These are phyloP conservation scores for Leucosticte australis DNA, from an alignment of 2,113 vertebrate genomes.

Conservation along the genomic window DNA sequence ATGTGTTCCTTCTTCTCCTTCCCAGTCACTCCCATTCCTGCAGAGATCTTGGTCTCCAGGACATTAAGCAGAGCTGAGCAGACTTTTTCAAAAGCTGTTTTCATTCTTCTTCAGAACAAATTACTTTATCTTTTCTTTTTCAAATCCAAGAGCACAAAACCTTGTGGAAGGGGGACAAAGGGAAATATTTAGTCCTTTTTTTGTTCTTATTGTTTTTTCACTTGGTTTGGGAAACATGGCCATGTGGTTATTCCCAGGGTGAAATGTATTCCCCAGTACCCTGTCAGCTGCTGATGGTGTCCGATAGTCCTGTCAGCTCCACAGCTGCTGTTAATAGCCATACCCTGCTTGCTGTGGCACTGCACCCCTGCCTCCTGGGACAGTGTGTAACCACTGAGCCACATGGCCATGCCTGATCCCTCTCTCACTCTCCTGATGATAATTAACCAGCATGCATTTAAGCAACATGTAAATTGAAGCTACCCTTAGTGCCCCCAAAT, in stretches of 20 bases:
- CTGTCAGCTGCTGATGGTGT: slow-evolving; percentile 6
- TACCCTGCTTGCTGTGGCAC: not conserved
- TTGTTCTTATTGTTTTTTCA: not conserved
- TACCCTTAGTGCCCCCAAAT: not conserved
- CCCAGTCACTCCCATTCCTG: not conserved
- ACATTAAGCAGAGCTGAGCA: not conserved
- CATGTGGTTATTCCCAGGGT: slow-evolving; percentile 9
- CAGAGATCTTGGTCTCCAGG: not conserved
- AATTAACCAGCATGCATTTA: not conserved
- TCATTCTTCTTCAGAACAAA: not conserved
- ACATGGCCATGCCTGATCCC: not conserved
- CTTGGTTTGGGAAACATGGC: not conserved
- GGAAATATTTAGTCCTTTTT: not conserved
- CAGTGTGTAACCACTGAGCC: not conserved
- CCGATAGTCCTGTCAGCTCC: not conserved
- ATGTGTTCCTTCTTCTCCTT: not conserved
- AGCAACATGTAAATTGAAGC: not conserved
- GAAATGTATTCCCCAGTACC: not conserved
- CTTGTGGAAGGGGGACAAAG: not conserved
- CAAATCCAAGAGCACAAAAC: not conserved
- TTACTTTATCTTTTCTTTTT: not conserved
- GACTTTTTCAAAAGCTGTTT: not conserved
- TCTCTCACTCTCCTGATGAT: not conserved
- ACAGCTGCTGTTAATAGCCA: slow-evolving; percentile 15
- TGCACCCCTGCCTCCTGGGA: not conserved